These are phyloP conservation scores for Zaprionus lachaisei DNA, from an alignment of 1,140 invertebrate species.

Conservation along the genomic window DNA sequence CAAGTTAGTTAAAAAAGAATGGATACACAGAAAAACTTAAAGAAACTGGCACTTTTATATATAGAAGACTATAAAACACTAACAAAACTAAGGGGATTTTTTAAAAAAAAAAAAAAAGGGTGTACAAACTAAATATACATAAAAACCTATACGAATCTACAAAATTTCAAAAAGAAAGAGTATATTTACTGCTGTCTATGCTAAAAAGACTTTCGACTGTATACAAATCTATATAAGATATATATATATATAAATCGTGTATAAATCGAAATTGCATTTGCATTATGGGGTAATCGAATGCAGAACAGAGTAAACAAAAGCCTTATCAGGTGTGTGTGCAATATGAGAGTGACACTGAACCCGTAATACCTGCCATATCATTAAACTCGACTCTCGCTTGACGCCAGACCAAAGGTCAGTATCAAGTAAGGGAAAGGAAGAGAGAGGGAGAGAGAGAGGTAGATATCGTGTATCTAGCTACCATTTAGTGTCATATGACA, in stretches of 20 bases:
- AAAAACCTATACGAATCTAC: background rate
- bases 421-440: background rate
- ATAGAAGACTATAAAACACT: no score
- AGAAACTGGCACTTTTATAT: background rate
- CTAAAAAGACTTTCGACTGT: background rate
- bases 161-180: background rate
- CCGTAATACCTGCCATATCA: background rate
- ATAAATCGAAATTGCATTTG: conserved; percentile 33
- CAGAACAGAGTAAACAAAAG: conserved; percentile 30
- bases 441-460: background rate
- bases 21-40: background rate
- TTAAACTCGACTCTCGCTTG: conserved; percentile 26
- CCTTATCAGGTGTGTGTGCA: conserved; percentile 10
- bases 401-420: conserved; percentile 14
- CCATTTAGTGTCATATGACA: conserved; percentile 20
- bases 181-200: background rate
- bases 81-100: background rate
- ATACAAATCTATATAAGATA: conserved; percentile 5
- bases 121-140: background rate
- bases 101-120: no score
- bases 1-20: no score
- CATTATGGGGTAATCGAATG: conserved; percentile 36
- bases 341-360: background rate
- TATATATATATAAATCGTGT: background rate
- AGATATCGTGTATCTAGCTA: conserved; percentile 7